These are phyloP conservation scores for Smutsia temminckii DNA, from an alignment of 2,797 vertebrate species.

Conservation along the genomic window DNA sequence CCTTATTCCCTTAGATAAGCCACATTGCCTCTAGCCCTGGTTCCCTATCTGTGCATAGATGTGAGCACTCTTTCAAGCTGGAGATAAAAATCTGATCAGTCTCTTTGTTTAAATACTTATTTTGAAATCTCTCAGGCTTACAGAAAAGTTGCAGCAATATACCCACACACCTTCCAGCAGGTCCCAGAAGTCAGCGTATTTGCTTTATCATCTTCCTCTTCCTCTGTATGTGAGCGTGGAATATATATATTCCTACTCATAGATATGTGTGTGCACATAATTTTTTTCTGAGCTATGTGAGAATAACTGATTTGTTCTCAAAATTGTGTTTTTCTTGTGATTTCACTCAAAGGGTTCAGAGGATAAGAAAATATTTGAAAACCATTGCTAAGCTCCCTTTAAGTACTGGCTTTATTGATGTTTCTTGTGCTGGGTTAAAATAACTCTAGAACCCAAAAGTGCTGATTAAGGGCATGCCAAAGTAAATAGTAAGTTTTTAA, in stretches of 20 bases:
- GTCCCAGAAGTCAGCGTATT: neutral
- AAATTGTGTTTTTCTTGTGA: neutral
- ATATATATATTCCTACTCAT: neutral
- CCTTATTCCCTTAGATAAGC: neutral
- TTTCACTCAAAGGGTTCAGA: neutral
- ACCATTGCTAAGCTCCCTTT: neutral
- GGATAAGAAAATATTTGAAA: neutral
- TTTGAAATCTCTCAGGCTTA: neutral
- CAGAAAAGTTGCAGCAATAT: neutral
- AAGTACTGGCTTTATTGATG: neutral
- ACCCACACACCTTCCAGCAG: neutral
- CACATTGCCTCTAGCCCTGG: neutral
- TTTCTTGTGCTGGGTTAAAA: neutral
- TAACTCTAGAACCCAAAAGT: neutral
- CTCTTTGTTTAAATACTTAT: neutral
- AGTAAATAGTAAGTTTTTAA: neutral
- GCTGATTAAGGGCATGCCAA: neutral
- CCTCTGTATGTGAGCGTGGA: neutral
- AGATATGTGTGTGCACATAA: neutral
- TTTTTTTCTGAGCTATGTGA: neutral
- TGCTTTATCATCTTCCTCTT: neutral
- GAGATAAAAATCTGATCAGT: neutral
- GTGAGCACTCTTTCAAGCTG: neutral
- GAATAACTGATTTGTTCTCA: neutral
- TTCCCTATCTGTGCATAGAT: neutral